These are phyloP conservation scores for Eciton burchellii DNA, from an alignment of 1,140 invertebrate species.

Conservation along the genomic window DNA sequence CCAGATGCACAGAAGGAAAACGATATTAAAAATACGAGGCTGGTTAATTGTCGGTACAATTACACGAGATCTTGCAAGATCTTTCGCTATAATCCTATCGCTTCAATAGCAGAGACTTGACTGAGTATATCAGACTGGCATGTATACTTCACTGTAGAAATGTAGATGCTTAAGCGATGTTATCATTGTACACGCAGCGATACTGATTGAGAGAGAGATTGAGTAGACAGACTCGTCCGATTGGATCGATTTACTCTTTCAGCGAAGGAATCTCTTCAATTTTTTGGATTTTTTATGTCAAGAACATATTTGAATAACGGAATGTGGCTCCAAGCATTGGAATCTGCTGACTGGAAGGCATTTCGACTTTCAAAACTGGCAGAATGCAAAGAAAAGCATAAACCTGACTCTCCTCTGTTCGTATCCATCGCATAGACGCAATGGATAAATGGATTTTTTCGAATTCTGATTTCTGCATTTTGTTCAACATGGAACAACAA, in stretches of 20 bases:
- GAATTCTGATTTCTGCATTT: background rate
- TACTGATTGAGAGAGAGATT: too few species aligned
- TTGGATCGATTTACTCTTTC: slow-evolving; percentile 10
- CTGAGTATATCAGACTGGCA: slow-evolving; percentile 17
- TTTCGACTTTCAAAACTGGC: background rate
- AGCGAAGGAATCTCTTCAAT: background rate
- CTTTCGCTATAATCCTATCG: slow-evolving; percentile 1
- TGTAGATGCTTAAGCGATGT: slow-evolving; percentile 21
- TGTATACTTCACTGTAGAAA: slow-evolving; percentile 2
- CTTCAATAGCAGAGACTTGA: slow-evolving; percentile 14
- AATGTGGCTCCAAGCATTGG: background rate
- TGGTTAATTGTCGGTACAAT: background rate
- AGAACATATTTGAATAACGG: background rate
- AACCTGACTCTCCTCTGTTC: background rate
- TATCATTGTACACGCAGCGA: too few species aligned
- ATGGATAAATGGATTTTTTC: background rate
- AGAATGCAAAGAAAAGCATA: background rate
- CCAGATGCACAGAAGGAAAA: slow-evolving; percentile 2
- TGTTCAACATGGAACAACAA: background rate
- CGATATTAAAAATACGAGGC: background rate
- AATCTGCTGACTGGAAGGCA: background rate
- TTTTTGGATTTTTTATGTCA: background rate
- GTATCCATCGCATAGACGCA: background rate
- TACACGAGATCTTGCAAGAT: slow-evolving; percentile 5
- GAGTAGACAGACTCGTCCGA: too few species aligned